Percentiles rank a stretch among this genome's conserved stretches.
These are phyloP conservation scores for Larimichthys polyactis DNA, from an alignment of 2,113 vertebrate species.

Conservation along the genomic window DNA sequence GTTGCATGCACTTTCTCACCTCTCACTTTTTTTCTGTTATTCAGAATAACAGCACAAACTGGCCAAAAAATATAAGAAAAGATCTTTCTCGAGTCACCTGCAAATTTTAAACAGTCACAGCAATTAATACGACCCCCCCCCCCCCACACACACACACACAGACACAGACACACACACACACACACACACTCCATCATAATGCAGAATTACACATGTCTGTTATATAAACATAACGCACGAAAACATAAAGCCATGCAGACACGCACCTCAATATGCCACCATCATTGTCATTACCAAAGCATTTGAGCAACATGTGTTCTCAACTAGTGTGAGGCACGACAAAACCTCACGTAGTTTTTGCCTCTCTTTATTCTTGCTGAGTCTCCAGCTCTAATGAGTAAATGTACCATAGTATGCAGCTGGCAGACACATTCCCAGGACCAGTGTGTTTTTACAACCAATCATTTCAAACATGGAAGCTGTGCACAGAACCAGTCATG, in stretches of 20 bases:
- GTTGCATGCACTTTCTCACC: background rate
- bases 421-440: background rate
- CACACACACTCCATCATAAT: no score
- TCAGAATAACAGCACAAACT: background rate
- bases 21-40: background rate
- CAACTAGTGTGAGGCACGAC: background rate
- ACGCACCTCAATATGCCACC: background rate
- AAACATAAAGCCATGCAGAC: background rate
- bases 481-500: background rate
- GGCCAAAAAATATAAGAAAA: no score
- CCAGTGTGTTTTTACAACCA: background rate
- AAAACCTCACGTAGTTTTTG: background rate
- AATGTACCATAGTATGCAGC: background rate
- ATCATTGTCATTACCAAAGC: background rate
- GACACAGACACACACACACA: no score
- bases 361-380: background rate
- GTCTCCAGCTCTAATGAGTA: constrained; percentile 1
- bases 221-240: no score
- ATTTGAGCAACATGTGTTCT: background rate
- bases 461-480: constrained; percentile 1
- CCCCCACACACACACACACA: no score
- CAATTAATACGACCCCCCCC: no score
- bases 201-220: no score
- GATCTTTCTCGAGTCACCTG: no score
- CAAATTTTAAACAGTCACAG: no score